Percentiles rank a stretch among this genome's conserved stretches.
These are phyloP conservation scores for Heteronetta atricapilla DNA, from an alignment of 2,113 vertebrate species.

Conservation along the genomic window DNA sequence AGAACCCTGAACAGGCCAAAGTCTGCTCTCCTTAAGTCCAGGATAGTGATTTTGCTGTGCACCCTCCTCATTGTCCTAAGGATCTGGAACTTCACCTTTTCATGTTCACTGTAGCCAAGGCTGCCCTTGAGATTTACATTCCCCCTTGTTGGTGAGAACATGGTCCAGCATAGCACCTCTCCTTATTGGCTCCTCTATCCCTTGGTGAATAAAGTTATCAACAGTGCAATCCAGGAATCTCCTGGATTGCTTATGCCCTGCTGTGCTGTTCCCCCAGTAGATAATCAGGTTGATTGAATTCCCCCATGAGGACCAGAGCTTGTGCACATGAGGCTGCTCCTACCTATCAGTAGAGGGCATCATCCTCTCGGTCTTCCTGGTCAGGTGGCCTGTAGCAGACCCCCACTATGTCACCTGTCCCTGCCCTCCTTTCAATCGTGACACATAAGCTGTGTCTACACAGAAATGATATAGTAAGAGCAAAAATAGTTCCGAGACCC, in stretches of 20 bases:
- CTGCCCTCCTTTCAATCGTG: too few relatives aligned
- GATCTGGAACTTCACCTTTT: neutral
- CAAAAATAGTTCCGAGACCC: neutral
- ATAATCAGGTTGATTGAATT: too few relatives aligned
- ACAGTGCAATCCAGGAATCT: neutral
- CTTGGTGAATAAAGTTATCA: neutral
- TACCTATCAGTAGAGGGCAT: too few relatives aligned
- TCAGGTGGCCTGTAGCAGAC: too few relatives aligned
- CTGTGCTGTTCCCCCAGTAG: neutral
- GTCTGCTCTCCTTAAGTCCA: neutral
- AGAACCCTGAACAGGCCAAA: neutral
- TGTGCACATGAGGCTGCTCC: too few relatives aligned
- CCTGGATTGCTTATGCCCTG: neutral
- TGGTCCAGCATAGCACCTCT: neutral
- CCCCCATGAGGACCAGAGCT: too few relatives aligned
- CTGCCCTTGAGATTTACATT: neutral
- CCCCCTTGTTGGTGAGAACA: neutral
- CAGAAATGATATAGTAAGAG: neutral
- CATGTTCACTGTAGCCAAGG: neutral
- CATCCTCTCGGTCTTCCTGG: too few relatives aligned
- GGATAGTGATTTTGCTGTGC: neutral
- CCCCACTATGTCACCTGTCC: too few relatives aligned
- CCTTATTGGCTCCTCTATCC: neutral
- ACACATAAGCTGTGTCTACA: too few relatives aligned
- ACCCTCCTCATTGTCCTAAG: neutral